A percentile compares a stretch with the other conserved stretches of the same genome.
These are phyloP conservation scores for Eupithecia tripunctaria DNA, from an alignment of 2,888 invertebrate species.

Conservation along the genomic window DNA sequence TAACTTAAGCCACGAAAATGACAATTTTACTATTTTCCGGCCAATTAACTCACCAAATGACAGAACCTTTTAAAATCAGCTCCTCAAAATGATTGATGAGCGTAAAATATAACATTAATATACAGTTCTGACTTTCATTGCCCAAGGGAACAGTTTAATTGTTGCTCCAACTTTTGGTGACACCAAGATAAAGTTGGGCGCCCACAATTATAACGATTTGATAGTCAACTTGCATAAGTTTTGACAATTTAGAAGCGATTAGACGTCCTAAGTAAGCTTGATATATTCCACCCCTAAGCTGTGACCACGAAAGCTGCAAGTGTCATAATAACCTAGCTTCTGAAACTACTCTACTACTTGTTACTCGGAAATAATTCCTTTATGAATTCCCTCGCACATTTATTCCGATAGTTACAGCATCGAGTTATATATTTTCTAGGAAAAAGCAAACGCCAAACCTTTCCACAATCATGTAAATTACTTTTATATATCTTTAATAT, in stretches of 20 bases:
- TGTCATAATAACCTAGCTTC: constrained; percentile 1
- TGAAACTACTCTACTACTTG: no score
- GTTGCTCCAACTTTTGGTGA: constrained; percentile 59
- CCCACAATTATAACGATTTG: constrained; percentile 64
- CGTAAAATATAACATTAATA: constrained; percentile 38
- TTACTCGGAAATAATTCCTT: background rate
- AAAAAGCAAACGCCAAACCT: background rate
- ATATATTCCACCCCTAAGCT: constrained; percentile 37
- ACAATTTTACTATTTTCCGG: constrained; percentile 1
- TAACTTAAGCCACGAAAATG: background rate
- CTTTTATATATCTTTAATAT: constrained; percentile 47
- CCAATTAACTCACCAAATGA: constrained; percentile 8
- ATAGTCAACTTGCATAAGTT: constrained; percentile 55
- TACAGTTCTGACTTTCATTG: constrained; percentile 43
- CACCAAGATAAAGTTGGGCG: constrained; percentile 66
- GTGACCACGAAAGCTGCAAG: constrained; percentile 36
- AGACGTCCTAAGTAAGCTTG: constrained; percentile 38
- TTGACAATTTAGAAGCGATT: constrained; percentile 40
- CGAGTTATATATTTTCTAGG: background rate
- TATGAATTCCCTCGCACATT: background rate
- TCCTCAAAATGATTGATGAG: constrained; percentile 34
- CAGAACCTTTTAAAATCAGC: constrained; percentile 19
- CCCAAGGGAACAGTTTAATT: constrained; percentile 61
- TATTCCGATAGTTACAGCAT: background rate
- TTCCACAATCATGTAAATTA: constrained; percentile 51